These are phyloP conservation scores for Scaeva pyrastri DNA, from an alignment of 2,888 invertebrate genomes.

Conservation along the genomic window DNA sequence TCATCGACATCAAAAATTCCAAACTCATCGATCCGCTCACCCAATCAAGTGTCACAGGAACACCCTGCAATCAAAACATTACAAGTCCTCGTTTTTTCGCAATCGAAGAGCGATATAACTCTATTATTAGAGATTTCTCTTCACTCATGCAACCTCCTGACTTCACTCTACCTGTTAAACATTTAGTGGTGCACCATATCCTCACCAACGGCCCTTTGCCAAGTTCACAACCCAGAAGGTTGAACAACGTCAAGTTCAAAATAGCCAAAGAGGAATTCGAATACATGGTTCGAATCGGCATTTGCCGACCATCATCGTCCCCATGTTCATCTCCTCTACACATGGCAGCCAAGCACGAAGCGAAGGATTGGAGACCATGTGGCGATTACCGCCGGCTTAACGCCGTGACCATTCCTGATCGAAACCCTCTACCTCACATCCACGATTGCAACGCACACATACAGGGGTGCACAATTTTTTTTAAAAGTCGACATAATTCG, in stretches of 20 bases:
- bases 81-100: slow-evolving; percentile 9
- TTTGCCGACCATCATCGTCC: slow-evolving; percentile 49
- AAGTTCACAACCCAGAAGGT: slow-evolving; percentile 28
- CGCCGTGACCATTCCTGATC: slow-evolving; percentile 17
- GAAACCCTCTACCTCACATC: slow-evolving; percentile 32
- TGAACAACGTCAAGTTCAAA: slow-evolving; percentile 39
- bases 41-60: slow-evolving; percentile 1
- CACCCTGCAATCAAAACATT: slow-evolving; percentile 6
- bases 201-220: slow-evolving; percentile 34
- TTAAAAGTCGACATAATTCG: slow-evolving; percentile 38
- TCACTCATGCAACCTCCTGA: slow-evolving; percentile 1
- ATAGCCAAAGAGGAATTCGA: slow-evolving; percentile 49
- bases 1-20: slow-evolving; percentile 43
- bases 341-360: slow-evolving; percentile 47
- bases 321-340: slow-evolving; percentile 52
- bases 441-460: slow-evolving; percentile 15
- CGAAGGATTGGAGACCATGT: background rate
- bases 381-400: slow-evolving; percentile 41
- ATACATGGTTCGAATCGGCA: slow-evolving; percentile 24
- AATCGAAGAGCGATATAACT: background rate
- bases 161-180: slow-evolving; percentile 30
- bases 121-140: background rate
- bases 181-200: slow-evolving; percentile 40
- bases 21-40: slow-evolving; percentile 33
- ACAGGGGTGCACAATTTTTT: too few relatives aligned